Evolutionary conservation across 2,113 vertebrate genomes (phyloP).

Genomic region (Pituophis catenifer): DNA sequence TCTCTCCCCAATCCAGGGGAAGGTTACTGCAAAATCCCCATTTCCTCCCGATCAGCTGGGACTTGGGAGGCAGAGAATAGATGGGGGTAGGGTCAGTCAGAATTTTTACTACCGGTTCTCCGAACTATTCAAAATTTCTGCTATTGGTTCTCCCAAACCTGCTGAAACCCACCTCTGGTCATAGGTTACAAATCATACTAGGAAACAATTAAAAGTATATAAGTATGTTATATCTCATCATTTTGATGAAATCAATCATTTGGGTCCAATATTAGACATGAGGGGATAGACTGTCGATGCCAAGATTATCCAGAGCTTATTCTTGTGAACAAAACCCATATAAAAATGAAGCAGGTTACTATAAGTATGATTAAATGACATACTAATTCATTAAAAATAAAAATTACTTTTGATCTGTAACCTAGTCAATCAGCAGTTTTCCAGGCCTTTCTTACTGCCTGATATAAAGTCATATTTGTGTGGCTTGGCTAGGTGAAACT

Average conservation of each 20-base stretch:
- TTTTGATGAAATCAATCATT: not conserved
- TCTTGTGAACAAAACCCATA: not conserved
- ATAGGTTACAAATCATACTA: too few species aligned
- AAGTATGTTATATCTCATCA: not conserved
- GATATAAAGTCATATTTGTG: not conserved
- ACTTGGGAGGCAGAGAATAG: too few species aligned
- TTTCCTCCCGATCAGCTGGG: too few species aligned
- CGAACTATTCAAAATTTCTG: too few species aligned
- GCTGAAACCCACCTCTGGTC: too few species aligned
- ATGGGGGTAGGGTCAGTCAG: too few species aligned
- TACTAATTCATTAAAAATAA: not conserved
- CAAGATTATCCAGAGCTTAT: not conserved
- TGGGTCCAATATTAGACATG: not conserved
- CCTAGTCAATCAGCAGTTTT: not conserved
- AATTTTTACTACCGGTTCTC: too few species aligned
- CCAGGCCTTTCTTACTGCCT: not conserved
- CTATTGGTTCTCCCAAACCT: too few species aligned
- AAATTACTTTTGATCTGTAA: not conserved
- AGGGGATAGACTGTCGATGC: not conserved
- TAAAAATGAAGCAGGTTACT: not conserved
- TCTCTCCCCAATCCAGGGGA: too few species aligned
- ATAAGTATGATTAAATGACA: not conserved
- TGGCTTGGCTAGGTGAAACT: not conserved
- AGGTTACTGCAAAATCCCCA: too few species aligned
- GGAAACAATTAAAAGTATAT: not conserved